Percentiles rank a stretch among this genome's conserved stretches.
Conservation (phyloP, 2,888 invertebrate species). For the Mythimna impura region DNA sequence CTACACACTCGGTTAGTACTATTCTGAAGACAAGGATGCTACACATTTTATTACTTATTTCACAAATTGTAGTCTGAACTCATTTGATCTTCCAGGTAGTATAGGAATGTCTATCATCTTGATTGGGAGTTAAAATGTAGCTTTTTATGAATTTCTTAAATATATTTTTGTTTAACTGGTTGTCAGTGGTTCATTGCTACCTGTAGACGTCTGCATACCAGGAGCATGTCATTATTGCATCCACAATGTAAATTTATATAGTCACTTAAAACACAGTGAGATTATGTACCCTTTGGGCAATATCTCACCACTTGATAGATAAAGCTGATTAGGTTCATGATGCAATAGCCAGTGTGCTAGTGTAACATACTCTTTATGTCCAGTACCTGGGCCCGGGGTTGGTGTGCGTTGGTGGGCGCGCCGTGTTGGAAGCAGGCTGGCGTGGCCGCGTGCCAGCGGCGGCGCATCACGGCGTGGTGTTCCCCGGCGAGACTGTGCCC, state of each 20-base stretch:
- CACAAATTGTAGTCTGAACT: background rate
- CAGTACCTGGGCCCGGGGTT: conserved; percentile 84
- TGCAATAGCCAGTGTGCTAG: background rate
- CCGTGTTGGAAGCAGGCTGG: conserved; percentile 85
- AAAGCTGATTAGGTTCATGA: too few species aligned
- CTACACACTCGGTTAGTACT: conserved; percentile 81
- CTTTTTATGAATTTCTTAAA: too few species aligned
- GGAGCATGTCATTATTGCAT: too few species aligned
- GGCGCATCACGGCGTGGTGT: conserved; percentile 82
- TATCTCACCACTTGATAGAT: too few species aligned
- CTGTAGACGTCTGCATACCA: too few species aligned
- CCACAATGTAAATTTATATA: background rate
- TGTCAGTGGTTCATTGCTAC: too few species aligned
- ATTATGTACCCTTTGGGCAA: background rate
- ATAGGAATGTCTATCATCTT: background rate
- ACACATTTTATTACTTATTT: background rate
- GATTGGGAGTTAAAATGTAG: background rate
- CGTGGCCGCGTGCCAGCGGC: conserved; percentile 77
- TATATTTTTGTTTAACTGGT: too few species aligned
- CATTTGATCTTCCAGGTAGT: background rate
- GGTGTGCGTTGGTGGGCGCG: conserved; percentile 76
- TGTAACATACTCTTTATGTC: background rate
- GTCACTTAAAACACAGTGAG: background rate
- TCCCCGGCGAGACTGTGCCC: conserved; percentile 88
- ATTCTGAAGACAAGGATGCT: background rate